phyloP scores from a whole-genome alignment of 1,140 invertebrate genomes.

The Mya arenaria region DNA sequence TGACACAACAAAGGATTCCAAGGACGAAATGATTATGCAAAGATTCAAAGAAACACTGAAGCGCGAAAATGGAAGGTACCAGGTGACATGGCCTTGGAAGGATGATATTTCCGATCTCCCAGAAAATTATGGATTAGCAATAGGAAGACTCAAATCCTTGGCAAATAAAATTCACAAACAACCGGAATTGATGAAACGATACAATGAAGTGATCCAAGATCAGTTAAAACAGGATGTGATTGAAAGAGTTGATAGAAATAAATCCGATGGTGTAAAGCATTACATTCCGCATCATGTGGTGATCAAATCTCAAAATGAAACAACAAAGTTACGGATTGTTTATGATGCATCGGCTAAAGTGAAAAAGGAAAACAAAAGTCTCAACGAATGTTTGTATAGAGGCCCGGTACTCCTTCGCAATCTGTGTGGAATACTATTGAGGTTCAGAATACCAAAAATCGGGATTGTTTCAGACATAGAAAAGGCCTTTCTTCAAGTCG shows the following conservation, averaged over 20 bases:
- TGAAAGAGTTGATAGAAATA: slow-evolving; percentile 12
- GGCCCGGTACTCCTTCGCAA: slow-evolving; percentile 13
- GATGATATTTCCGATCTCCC: slow-evolving; percentile 24
- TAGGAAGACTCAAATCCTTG: slow-evolving; percentile 34
- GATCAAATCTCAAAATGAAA: background rate
- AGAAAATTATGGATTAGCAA: slow-evolving; percentile 34
- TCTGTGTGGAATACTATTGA: slow-evolving; percentile 29
- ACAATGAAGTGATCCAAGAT: slow-evolving; percentile 39
- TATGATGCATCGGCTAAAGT: slow-evolving; percentile 34
- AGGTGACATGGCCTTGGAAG: slow-evolving; percentile 47
- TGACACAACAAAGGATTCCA: slow-evolving; percentile 6
- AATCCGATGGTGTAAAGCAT: background rate
- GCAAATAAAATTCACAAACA: slow-evolving; percentile 18
- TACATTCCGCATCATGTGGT: slow-evolving; percentile 1
- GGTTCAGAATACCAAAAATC: background rate
- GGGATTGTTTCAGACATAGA: slow-evolving; percentile 30
- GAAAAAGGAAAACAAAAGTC: slow-evolving; percentile 14
- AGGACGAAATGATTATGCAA: slow-evolving; percentile 21
- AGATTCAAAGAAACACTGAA: slow-evolving; percentile 28
- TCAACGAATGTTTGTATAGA: slow-evolving; percentile 33
- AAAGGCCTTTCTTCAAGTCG: slow-evolving; percentile 44
- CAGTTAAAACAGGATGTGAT: slow-evolving; percentile 43
- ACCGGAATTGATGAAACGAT: slow-evolving; percentile 48
- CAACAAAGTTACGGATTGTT: slow-evolving; percentile 22
- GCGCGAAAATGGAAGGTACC: slow-evolving; percentile 21